phyloP scores from a whole-genome alignment of 2,888 invertebrate genomes.

The Dolichopus griseipennis region DNA sequence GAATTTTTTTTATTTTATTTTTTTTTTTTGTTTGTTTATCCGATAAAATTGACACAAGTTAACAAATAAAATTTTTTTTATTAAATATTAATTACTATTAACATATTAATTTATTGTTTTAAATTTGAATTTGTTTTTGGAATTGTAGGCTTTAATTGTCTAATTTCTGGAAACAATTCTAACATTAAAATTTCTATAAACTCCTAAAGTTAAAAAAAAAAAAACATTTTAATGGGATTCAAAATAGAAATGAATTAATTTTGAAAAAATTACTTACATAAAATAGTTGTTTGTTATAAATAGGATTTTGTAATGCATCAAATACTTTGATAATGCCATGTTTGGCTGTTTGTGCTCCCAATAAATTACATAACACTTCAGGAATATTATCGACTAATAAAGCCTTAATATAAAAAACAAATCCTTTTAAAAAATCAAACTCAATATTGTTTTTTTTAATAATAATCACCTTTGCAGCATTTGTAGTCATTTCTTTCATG shows the following conservation, averaged over 20 bases:
- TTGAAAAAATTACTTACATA: constrained; percentile 59
- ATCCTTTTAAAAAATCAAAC: neutral
- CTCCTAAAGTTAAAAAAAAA: constrained; percentile 46
- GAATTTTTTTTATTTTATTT: too few relatives aligned
- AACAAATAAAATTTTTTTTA: too few relatives aligned
- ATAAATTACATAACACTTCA: constrained; percentile 71
- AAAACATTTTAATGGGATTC: neutral
- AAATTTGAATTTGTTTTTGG: constrained; percentile 15
- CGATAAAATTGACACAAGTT: too few relatives aligned
- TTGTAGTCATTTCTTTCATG: constrained; percentile 59
- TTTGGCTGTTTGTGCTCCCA: constrained; percentile 76
- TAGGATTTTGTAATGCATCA: constrained; percentile 72
- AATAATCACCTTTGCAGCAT: constrained; percentile 47
- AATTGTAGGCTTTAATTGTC: constrained; percentile 42
- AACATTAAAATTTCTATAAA: constrained; percentile 57
- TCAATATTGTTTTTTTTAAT: neutral
- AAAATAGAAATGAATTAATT: neutral
- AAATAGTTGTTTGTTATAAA: constrained; percentile 82
- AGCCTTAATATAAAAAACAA: constrained; percentile 26
- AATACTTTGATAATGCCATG: constrained; percentile 79
- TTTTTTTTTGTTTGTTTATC: too few relatives aligned
- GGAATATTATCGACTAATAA: constrained; percentile 60
- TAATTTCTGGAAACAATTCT: constrained; percentile 62
- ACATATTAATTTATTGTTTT: constrained; percentile 10
- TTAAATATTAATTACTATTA: neutral